Evolutionary conservation across 1,140 invertebrate species (phyloP).

Genomic region (Lerema accius): DNA sequence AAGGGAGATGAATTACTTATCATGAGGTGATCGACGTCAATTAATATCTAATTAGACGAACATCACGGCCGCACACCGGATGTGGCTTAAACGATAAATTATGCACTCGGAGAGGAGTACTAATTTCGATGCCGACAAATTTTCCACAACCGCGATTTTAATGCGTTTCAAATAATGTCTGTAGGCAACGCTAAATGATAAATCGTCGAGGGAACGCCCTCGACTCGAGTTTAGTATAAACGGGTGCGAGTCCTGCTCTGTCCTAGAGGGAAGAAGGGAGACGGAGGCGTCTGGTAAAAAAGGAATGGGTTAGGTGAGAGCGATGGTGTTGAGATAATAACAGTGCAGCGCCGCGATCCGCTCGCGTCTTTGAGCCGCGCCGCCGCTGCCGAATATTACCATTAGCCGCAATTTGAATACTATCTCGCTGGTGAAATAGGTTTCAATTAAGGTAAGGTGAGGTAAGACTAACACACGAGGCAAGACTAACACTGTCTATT

Average conservation of each 20-base stretch:
- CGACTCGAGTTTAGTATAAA: conserved; percentile 69
- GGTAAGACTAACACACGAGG: no score
- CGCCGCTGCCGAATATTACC: conserved; percentile 65
- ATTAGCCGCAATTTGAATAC: conserved; percentile 66
- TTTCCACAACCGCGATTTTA: conserved; percentile 79
- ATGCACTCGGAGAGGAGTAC: conserved; percentile 71
- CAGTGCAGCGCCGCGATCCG: conserved; percentile 59
- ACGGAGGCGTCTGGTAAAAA: conserved; percentile 73
- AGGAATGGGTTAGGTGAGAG: conserved; percentile 70
- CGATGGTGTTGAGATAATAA: conserved; percentile 81
- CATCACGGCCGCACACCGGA: conserved; percentile 59
- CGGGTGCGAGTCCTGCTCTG: conserved; percentile 59
- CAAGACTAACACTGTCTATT: no score
- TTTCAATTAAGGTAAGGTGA: conserved; percentile 37
- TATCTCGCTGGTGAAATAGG: conserved; percentile 41
- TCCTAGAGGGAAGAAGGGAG: conserved; percentile 54
- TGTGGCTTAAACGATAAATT: conserved; percentile 76
- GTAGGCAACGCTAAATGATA: conserved; percentile 81
- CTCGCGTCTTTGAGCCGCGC: conserved; percentile 54
- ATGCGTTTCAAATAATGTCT: conserved; percentile 82
- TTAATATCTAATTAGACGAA: conserved; percentile 71
- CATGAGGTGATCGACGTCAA: conserved; percentile 55
- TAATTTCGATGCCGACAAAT: conserved; percentile 81
- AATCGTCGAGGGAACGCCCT: conserved; percentile 78
- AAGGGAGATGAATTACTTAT: conserved; percentile 23